A percentile compares a stretch with the other conserved stretches of the same genome.
phyloP scores from a whole-genome alignment of 2,113 vertebrate species.

The Drymodes brunneopygia region DNA sequence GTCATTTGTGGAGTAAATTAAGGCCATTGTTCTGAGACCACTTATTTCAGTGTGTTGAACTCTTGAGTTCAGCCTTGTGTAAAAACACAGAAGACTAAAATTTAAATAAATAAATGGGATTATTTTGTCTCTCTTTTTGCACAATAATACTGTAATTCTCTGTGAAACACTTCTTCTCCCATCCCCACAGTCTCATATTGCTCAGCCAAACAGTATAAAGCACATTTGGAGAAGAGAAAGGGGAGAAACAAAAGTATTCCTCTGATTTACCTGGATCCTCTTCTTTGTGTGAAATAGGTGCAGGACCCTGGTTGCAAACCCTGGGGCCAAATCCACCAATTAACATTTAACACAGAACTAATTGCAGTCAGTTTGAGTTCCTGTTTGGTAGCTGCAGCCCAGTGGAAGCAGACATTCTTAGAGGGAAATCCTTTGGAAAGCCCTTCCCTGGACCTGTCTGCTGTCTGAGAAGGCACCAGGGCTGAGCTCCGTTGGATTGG shows the following conservation, averaged over 20 bases:
- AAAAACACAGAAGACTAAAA: not conserved
- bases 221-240: not conserved
- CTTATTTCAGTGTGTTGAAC: not conserved
- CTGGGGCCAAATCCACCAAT: not conserved
- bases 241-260: not conserved
- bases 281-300: not conserved
- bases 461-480: not conserved
- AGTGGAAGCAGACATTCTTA: not conserved
- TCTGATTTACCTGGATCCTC: not conserved
- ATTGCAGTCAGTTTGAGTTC: not conserved
- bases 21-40: not conserved
- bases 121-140: not conserved
- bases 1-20: conserved; percentile 46
- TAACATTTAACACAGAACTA: not conserved
- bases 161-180: not conserved
- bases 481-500: not conserved
- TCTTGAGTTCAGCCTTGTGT: not conserved
- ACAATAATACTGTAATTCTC: not conserved
- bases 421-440: not conserved
- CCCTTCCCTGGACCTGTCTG: accelerated
- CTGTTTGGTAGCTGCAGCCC: not conserved
- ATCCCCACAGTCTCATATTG: not conserved
- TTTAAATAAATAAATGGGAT: conserved; percentile 21
- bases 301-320: not conserved
- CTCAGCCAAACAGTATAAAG: not conserved